phyloP scores from a whole-genome alignment of 1,140 invertebrate genomes.

The Limonius californicus region DNA sequence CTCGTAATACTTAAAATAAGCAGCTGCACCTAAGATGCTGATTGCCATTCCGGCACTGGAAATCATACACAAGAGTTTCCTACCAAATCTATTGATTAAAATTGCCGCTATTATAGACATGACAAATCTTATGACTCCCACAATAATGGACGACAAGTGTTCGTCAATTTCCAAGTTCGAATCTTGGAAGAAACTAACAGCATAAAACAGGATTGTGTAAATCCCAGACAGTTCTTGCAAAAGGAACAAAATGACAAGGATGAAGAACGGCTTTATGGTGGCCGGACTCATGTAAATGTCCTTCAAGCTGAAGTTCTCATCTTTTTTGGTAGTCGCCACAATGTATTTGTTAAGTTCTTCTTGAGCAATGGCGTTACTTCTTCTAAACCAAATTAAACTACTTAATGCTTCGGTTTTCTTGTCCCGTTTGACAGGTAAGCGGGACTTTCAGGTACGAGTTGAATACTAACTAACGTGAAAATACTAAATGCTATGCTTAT shows the following conservation, averaged over 20 bases:
- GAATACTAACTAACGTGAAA: slow-evolving; percentile 58
- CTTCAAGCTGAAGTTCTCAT: slow-evolving; percentile 37
- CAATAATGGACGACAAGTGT: slow-evolving; percentile 67
- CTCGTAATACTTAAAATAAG: slow-evolving; percentile 50
- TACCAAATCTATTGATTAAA: slow-evolving; percentile 65
- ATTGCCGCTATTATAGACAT: slow-evolving; percentile 65
- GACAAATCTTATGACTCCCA: slow-evolving; percentile 64
- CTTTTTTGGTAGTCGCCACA: slow-evolving; percentile 29
- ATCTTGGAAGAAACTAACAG: slow-evolving; percentile 64
- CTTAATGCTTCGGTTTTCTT: slow-evolving; percentile 54
- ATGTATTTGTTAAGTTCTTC: slow-evolving; percentile 55
- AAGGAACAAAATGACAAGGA: slow-evolving; percentile 61
- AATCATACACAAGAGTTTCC: slow-evolving; percentile 62
- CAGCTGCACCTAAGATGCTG: slow-evolving; percentile 56
- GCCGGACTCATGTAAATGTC: slow-evolving; percentile 45
- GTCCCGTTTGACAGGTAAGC: slow-evolving; percentile 54
- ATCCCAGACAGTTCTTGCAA: slow-evolving; percentile 70
- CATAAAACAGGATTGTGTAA: slow-evolving; percentile 75
- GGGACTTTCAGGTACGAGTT: slow-evolving; percentile 69
- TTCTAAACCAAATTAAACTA: slow-evolving; percentile 55
- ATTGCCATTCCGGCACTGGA: slow-evolving; percentile 62
- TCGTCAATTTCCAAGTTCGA: slow-evolving; percentile 64
- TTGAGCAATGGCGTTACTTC: slow-evolving; percentile 54
- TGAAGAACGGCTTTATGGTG: slow-evolving; percentile 61
- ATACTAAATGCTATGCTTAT: slow-evolving; percentile 59